Evolutionary conservation across 2,797 vertebrate species (phyloP).

Genomic region (Salarias fasciatus): DNA sequence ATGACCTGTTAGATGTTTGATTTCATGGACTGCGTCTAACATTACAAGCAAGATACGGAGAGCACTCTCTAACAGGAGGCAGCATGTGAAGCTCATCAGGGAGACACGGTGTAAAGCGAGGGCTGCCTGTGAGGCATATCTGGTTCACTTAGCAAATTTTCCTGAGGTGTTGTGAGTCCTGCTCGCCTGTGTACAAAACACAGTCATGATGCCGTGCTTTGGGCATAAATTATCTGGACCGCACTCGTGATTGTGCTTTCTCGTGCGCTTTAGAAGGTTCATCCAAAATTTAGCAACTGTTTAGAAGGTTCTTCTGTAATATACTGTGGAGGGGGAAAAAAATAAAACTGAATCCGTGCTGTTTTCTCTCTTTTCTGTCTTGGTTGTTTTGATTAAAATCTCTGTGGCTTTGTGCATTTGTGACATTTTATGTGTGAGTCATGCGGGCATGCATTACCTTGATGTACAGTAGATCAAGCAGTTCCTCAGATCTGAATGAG

Average conservation of each 20-base stretch:
- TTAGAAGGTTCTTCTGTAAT: not conserved
- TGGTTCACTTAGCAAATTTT: conserved; percentile 49
- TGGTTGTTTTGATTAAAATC: conserved; percentile 30
- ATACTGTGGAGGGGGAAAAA: not conserved
- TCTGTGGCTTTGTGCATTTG: conserved; percentile 10
- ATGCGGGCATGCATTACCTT: conserved; percentile 44
- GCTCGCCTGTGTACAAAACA: conserved; percentile 39
- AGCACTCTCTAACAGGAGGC: conserved; percentile 39
- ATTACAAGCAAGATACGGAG: conserved; percentile 35
- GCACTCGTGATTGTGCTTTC: not conserved
- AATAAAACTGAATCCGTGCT: not conserved
- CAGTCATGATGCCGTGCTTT: conserved; percentile 33
- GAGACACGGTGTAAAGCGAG: conserved; percentile 35
- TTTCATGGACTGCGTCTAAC: conserved; percentile 70
- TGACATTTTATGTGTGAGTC: conserved; percentile 10
- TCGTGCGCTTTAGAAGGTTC: conserved; percentile 6
- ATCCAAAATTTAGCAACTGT: not conserved
- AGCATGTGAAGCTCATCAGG: conserved; percentile 38
- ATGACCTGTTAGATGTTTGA: conserved; percentile 75
- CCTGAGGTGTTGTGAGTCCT: conserved; percentile 38
- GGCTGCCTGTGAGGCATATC: conserved; percentile 50
- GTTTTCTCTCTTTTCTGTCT: conserved; percentile 10
- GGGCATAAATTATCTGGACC: conserved; percentile 23
- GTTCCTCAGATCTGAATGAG: conserved; percentile 64
- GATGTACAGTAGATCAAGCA: conserved; percentile 75